phyloP scores from a whole-genome alignment of 2,113 vertebrate genomes.

The Bubalus kerabau region DNA sequence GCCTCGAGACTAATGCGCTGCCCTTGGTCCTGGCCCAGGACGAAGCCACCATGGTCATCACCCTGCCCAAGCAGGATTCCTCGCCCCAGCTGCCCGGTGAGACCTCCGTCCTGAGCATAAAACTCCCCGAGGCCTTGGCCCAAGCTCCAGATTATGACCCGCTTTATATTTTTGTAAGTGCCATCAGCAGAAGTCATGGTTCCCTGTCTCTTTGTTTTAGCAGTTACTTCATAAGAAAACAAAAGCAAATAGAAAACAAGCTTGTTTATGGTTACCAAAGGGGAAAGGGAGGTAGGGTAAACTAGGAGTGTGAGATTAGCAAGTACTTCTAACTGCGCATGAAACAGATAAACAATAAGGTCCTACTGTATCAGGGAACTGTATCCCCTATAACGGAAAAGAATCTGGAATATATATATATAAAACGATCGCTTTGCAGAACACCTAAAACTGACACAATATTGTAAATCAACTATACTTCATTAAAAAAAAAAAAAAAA shows the following conservation, averaged over 20 bases:
- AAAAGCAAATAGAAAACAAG: not conserved
- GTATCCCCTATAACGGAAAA: not conserved
- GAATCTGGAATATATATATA: not conserved
- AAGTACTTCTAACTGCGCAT: not conserved
- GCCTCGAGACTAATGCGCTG: not conserved
- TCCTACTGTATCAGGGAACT: not conserved
- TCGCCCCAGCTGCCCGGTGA: not conserved
- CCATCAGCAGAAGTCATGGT: not conserved
- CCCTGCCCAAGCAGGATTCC: not conserved
- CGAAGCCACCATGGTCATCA: constrained; percentile 71
- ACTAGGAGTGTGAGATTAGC: not conserved
- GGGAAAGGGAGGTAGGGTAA: not conserved
- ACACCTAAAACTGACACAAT: not conserved
- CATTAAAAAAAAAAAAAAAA: not conserved
- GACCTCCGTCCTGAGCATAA: constrained; percentile 79
- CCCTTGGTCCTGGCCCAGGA: constrained; percentile 77
- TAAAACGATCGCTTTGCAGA: not conserved
- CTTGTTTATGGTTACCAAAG: not conserved
- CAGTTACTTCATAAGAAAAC: not conserved
- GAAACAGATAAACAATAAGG: not conserved
- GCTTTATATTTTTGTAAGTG: constrained; percentile 91
- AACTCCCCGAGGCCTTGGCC: constrained; percentile 80
- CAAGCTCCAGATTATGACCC: constrained; percentile 78
- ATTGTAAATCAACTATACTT: not conserved
- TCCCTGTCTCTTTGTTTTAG: not conserved